Conservation (phyloP, 1,140 invertebrate species). For the Drosophila tropicalis region DNA sequence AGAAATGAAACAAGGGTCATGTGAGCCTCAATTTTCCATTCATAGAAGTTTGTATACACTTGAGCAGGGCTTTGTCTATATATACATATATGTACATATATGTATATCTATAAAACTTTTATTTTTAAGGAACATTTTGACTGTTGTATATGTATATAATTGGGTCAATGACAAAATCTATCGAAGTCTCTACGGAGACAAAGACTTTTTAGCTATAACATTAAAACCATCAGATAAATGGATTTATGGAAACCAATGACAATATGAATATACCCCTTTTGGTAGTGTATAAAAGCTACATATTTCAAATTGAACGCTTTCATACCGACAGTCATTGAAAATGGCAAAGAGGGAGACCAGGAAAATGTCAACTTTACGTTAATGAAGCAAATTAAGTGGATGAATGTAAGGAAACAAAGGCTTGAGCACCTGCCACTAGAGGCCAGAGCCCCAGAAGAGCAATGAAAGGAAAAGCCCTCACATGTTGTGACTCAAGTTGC, state of each 20-base stretch:
- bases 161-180: no score
- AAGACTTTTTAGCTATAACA: no score
- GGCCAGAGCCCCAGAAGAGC: not conserved
- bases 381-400: constrained; percentile 60
- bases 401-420: constrained; percentile 1
- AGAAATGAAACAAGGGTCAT: constrained; percentile 27
- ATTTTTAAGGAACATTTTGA: no score
- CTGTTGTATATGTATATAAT: no score
- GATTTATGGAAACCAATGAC: no score
- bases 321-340: not conserved
- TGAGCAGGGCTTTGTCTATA: no score
- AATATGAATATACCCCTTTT: not conserved
- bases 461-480: constrained; percentile 47
- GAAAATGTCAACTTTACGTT: constrained; percentile 59
- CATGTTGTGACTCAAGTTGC: constrained; percentile 57
- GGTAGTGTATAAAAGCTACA: not conserved
- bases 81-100: no score
- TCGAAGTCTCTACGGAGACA: no score
- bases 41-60: no score
- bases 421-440: constrained; percentile 63
- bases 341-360: constrained; percentile 8
- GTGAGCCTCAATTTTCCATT: no score
- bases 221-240: no score
- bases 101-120: no score
- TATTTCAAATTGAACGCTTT: constrained; percentile 38